A percentile compares a stretch with the other conserved stretches of the same genome.
phyloP scores from a whole-genome alignment of 1,140 invertebrate species.

The Habropoda laboriosa region DNA sequence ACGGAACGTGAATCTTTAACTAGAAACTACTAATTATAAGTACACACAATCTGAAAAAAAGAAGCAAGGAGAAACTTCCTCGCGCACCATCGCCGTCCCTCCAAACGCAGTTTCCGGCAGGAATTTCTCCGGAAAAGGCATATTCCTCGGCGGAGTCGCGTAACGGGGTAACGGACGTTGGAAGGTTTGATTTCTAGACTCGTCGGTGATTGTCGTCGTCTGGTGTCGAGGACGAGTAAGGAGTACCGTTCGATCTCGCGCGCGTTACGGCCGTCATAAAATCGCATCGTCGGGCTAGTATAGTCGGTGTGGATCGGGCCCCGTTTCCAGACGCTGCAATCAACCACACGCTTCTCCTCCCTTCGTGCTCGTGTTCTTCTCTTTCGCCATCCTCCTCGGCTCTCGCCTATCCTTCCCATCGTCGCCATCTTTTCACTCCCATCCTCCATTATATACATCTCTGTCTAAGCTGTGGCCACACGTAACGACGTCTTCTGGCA shows the following conservation, averaged over 20 bases:
- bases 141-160: not conserved
- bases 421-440: not conserved
- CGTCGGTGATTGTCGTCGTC: conserved; percentile 27
- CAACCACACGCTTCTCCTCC: conserved; percentile 28
- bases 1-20: no score
- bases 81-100: no score
- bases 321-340: conserved; percentile 36
- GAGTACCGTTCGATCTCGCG: conserved; percentile 51
- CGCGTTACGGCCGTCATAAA: conserved; percentile 50
- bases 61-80: no score
- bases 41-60: no score
- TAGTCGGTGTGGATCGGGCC: conserved; percentile 16
- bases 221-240: not conserved
- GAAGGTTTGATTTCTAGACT: not conserved
- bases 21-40: no score
- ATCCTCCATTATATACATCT: conserved; percentile 5
- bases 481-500: conserved; percentile 50
- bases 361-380: not conserved
- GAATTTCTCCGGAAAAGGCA: no score
- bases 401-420: conserved; percentile 23
- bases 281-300: conserved; percentile 30
- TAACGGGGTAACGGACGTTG: conserved; percentile 46
- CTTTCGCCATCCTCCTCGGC: not conserved
- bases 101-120: no score
- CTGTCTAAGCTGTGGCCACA: conserved; percentile 3